Conservation (phyloP, 2,797 vertebrate species). For the Spondyliosoma cantharus region DNA sequence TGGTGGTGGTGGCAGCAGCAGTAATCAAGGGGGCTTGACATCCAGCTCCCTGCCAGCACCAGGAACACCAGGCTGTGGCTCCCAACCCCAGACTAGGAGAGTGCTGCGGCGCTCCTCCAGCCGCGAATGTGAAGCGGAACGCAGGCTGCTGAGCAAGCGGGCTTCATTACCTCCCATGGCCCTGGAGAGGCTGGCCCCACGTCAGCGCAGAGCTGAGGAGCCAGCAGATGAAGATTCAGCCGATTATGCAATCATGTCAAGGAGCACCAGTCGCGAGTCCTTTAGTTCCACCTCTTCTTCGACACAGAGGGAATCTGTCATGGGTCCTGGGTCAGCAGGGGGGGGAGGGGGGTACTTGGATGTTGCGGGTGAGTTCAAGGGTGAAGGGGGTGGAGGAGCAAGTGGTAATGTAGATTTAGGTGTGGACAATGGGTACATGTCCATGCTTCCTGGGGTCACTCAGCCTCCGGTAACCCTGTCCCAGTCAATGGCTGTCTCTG, state of each 20-base stretch:
- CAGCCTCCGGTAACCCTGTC: slow-evolving; percentile 78
- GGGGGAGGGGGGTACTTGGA: slow-evolving; percentile 80
- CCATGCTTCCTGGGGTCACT: slow-evolving; percentile 86
- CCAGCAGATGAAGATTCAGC: slow-evolving; percentile 81
- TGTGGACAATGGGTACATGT: slow-evolving; percentile 86
- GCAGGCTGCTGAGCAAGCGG: slow-evolving; percentile 82
- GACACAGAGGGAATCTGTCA: slow-evolving; percentile 64
- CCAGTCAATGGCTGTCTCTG: slow-evolving; percentile 76
- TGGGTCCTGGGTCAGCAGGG: slow-evolving; percentile 54
- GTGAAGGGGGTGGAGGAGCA: slow-evolving; percentile 64
- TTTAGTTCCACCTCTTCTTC: slow-evolving; percentile 74
- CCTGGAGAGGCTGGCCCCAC: slow-evolving; percentile 78
- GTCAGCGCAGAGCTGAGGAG: slow-evolving; percentile 75
- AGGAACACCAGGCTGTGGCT: slow-evolving; percentile 51
- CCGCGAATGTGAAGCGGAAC: slow-evolving; percentile 82
- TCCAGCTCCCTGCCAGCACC: slow-evolving; percentile 67
- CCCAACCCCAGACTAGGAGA: slow-evolving; percentile 75
- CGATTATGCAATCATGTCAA: slow-evolving; percentile 87
- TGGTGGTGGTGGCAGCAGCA: slow-evolving; percentile 20
- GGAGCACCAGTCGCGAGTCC: slow-evolving; percentile 82
- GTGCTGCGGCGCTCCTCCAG: slow-evolving; percentile 83
- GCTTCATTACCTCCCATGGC: slow-evolving; percentile 86
- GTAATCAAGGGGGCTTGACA: slow-evolving; percentile 59
- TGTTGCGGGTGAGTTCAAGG: slow-evolving; percentile 78
- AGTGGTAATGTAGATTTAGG: slow-evolving; percentile 57